Percentiles rank a stretch among this genome's conserved stretches.
Evolutionary conservation across 2,888 invertebrate species (phyloP).

Genomic region (Epiblema foenella): DNA sequence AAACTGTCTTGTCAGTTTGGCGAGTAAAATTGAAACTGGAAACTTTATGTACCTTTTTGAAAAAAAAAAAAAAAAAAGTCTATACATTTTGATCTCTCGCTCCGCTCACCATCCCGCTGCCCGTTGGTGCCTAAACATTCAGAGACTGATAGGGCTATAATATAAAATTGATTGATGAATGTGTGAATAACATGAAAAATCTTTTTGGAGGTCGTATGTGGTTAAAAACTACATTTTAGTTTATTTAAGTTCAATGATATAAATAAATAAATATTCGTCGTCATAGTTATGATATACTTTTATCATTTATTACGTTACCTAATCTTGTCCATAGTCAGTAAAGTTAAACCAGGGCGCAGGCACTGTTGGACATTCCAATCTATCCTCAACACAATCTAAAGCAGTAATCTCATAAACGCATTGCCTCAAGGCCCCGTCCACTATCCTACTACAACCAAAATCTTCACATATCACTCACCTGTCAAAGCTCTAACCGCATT

Average conservation of each 20-base stretch:
- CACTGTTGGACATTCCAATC: slow-evolving; percentile 17
- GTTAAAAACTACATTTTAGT: background rate
- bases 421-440: slow-evolving; percentile 39
- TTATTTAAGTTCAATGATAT: background rate
- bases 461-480: slow-evolving; percentile 4
- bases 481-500: slow-evolving; percentile 9
- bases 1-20: no score
- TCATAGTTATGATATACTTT: background rate
- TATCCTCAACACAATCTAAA: slow-evolving; percentile 28
- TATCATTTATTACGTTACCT: background rate
- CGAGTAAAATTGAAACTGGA: no score
- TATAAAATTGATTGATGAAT: no score
- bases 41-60: no score
- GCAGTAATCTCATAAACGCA: slow-evolving; percentile 38
- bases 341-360: background rate
- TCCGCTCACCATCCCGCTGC: no score
- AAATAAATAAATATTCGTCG: background rate
- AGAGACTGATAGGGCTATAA: no score
- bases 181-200: background rate
- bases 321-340: background rate
- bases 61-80: no score
- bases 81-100: no score
- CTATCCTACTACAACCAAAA: slow-evolving; percentile 52
- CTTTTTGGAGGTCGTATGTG: background rate
- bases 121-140: no score